Conservation (phyloP, 2,113 vertebrate species). For the Mustela nigripes region DNA sequence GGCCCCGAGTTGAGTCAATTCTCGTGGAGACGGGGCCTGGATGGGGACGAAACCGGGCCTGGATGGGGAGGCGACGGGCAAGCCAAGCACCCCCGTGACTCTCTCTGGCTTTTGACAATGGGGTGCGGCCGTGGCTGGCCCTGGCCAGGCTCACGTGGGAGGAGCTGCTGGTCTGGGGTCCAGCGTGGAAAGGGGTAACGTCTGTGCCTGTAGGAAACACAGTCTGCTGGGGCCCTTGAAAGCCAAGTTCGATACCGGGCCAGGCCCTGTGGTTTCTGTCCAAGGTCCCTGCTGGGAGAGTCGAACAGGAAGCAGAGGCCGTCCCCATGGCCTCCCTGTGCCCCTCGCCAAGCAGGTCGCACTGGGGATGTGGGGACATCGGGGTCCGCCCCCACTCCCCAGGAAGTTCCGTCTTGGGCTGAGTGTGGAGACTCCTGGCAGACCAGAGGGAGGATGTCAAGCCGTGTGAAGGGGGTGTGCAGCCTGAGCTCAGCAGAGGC, state of each 20-base stretch:
- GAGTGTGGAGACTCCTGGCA: background rate
- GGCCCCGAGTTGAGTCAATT: fast-evolving
- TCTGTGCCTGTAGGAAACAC: background rate
- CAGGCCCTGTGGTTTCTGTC: background rate
- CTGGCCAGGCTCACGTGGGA: fast-evolving
- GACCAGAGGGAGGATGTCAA: fast-evolving
- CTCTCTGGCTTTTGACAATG: fast-evolving
- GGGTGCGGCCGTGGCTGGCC: background rate
- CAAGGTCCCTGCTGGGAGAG: fast-evolving
- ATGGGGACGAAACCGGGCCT: fast-evolving
- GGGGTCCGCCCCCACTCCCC: background rate
- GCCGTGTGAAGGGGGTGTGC: fast-evolving
- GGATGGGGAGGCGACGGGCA: fast-evolving
- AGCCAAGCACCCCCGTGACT: fast-evolving
- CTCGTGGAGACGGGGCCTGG: fast-evolving
- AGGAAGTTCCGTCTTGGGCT: fast-evolving
- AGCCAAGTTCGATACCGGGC: background rate
- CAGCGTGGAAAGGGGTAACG: background rate
- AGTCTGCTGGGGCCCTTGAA: background rate
- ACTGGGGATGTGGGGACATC: fast-evolving
- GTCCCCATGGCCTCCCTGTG: background rate
- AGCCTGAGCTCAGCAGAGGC: fast-evolving
- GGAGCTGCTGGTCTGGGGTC: background rate
- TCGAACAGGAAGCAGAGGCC: fast-evolving
- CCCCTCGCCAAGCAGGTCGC: background rate